phyloP scores from a whole-genome alignment of 1,140 invertebrate genomes.

The Drosophila hydei region DNA sequence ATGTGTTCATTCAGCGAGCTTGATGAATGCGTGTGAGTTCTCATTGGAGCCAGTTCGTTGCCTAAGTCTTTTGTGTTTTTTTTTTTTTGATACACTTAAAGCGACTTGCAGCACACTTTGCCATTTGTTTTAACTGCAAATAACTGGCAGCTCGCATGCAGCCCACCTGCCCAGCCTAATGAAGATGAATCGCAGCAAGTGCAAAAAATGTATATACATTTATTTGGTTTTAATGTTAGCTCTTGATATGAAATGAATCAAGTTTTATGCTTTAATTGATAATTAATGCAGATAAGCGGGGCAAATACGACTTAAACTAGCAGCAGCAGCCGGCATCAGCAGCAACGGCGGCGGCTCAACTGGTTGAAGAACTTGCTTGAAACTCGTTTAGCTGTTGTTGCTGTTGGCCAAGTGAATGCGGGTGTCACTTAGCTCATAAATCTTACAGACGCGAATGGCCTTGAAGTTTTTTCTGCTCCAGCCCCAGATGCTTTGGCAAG shows the following conservation, averaged over 20 bases:
- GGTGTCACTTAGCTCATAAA: slow-evolving; percentile 75
- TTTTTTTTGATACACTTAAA: too few relatives aligned
- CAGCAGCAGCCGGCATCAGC: background rate
- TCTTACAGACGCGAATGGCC: slow-evolving; percentile 48
- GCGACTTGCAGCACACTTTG: slow-evolving; percentile 75
- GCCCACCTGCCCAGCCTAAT: slow-evolving; percentile 46
- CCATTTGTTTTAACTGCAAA: slow-evolving; percentile 48
- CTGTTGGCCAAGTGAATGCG: slow-evolving; percentile 56
- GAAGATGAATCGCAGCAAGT: slow-evolving; percentile 61
- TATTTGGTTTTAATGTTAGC: slow-evolving; percentile 24
- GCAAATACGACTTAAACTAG: slow-evolving; percentile 32
- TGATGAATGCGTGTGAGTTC: slow-evolving; percentile 62
- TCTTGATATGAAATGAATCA: slow-evolving; percentile 72
- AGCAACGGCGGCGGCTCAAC: background rate
- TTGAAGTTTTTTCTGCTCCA: slow-evolving; percentile 6
- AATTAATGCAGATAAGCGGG: slow-evolving; percentile 79
- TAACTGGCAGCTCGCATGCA: background rate
- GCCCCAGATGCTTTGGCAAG: slow-evolving; percentile 20
- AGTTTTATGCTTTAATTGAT: slow-evolving; percentile 59
- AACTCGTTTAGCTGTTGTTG: slow-evolving; percentile 57
- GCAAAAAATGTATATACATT: slow-evolving; percentile 15
- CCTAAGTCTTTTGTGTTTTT: slow-evolving; percentile 70
- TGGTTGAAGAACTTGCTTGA: slow-evolving; percentile 45
- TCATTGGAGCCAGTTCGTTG: slow-evolving; percentile 51
- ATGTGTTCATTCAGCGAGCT: slow-evolving; percentile 73